Evolutionary conservation across 2,113 vertebrate genomes (phyloP).

Genomic region (Oceanites oceanicus): DNA sequence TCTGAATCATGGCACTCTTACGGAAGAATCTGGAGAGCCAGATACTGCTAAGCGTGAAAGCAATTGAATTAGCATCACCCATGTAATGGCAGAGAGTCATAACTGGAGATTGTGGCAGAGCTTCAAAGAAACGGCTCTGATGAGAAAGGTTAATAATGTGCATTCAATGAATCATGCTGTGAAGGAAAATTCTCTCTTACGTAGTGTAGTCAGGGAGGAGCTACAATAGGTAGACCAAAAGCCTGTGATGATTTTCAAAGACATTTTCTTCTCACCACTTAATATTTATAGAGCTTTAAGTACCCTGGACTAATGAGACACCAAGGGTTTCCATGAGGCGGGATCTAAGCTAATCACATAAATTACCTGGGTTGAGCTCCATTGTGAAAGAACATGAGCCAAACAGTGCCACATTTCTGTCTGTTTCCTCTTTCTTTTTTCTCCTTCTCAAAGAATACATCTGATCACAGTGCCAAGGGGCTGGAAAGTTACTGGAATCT

Average conservation of each 20-base stretch:
- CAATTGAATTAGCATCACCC: background rate
- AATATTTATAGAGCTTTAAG: background rate
- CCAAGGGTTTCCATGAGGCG: background rate
- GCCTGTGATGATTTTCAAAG: background rate
- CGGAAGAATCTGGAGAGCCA: background rate
- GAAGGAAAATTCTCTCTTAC: background rate
- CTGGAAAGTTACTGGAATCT: background rate
- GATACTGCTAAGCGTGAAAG: background rate
- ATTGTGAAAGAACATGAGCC: background rate
- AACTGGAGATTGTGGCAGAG: background rate
- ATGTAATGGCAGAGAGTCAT: background rate
- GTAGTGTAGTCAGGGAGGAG: background rate
- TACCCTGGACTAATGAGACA: background rate
- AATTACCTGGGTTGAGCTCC: background rate
- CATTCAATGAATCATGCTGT: too few relatives aligned
- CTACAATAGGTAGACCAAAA: background rate
- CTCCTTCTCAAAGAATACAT: background rate
- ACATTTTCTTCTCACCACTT: background rate
- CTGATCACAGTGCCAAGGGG: accelerated
- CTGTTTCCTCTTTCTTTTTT: background rate
- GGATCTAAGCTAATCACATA: background rate
- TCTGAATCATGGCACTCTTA: background rate
- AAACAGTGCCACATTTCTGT: background rate
- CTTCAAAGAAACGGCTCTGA: background rate
- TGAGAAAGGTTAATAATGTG: background rate